A percentile compares a stretch with the other conserved stretches of the same genome.
Conservation (phyloP, 2,113 vertebrate genomes). For the Myotis brandtii region DNA sequence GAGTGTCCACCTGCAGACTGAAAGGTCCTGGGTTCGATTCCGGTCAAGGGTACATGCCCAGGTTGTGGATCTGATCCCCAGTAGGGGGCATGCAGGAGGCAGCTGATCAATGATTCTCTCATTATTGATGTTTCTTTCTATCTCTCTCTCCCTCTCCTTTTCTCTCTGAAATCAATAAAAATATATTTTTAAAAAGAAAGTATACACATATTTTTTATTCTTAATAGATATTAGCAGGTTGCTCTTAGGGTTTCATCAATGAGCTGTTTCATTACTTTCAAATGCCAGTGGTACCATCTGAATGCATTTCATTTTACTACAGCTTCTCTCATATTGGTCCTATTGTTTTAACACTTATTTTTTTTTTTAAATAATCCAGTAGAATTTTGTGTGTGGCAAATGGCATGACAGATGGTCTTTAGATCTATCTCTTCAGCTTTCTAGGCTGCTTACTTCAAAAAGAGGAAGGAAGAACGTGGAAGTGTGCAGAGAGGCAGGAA, state of each 20-base stretch:
- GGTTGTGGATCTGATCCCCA: neutral
- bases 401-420: neutral
- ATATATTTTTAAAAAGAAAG: neutral
- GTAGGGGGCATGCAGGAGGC: neutral
- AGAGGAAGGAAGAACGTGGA: neutral
- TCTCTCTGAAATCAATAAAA: neutral
- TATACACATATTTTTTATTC: neutral
- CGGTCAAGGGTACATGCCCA: neutral
- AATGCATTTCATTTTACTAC: neutral
- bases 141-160: neutral
- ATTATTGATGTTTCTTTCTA: neutral
- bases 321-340: neutral
- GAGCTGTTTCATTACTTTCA: neutral
- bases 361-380: neutral
- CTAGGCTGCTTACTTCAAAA: neutral
- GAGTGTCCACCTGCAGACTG: too few relatives aligned
- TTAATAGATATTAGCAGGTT: neutral
- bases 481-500: neutral
- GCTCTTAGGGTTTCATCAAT: neutral
- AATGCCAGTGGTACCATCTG: too few relatives aligned
- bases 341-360: neutral
- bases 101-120: neutral
- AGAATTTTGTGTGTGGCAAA: neutral
- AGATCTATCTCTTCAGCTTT: neutral
- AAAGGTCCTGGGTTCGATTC: too few relatives aligned